Base-by-base conservation (phyloP, 2,797 vertebrate genomes). In the Sylvilagus floridanus region DNA sequence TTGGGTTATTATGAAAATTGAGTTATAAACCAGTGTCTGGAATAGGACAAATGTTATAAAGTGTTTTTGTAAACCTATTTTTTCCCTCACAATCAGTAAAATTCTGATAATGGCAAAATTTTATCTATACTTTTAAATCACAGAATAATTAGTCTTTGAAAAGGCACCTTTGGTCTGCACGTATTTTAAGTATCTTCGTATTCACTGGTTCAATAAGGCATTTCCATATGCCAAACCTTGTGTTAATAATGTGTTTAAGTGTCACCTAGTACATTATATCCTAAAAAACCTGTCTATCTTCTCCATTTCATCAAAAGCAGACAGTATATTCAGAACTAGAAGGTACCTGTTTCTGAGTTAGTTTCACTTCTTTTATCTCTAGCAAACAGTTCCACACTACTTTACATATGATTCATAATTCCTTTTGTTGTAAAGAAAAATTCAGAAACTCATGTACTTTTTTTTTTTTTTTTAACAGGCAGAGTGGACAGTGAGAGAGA, bases 241-340 rank as follows among this genome's bases (percentile, higher is more conserved):
- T 52, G 11, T 88, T 85, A 84, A 75, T 65, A 73, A 72, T n/a
- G 30, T 76, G 32, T 90, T 92, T 82, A 88, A 79, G 16, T 66
- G n/a, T 81, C 30, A 5, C 52, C 52, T 50, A 63, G 32, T 16
- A 72, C 86, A 52, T 63, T 73, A 63, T 7, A 85, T 12, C 14
- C 50, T 87, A 47, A 47, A 22, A 92, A 86, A 90, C 42, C 54
- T 32, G 69, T 7, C 24, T 11, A 63, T 13, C 47, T 86, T 19
- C 30, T 88, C 88, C 60, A 50, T 24, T 84, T 42, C 54, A 76
- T 76, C 85, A 1, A 75, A 79, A 81, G 19, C 17, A 73, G 11
- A 66, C 21, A 42, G 10, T 50, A 75, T 52, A 57, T 63, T 84
- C 72, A 83, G 5, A 82, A 24, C 30, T 50, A 37, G 5, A 63